phyloP scores from a whole-genome alignment of 2,888 invertebrate species.

The Stenurella melanura region DNA sequence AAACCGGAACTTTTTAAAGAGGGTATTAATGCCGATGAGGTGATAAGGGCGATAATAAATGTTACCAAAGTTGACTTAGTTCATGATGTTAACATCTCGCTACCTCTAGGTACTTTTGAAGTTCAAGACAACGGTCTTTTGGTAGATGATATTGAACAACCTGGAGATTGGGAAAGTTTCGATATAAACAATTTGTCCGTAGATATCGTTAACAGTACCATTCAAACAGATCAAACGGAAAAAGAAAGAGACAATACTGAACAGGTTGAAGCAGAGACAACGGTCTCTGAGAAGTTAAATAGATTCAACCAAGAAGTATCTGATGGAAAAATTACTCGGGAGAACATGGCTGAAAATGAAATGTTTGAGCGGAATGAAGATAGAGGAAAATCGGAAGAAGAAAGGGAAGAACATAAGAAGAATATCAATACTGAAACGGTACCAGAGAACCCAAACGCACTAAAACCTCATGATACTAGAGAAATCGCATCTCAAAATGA shows the following conservation, averaged over 20 bases:
- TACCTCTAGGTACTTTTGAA: neutral
- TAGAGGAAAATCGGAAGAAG: neutral
- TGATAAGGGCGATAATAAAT: slow-evolving; percentile 4
- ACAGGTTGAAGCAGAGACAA: neutral
- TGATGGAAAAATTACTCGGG: neutral
- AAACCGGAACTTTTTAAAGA: neutral
- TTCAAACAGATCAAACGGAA: neutral
- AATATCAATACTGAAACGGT: neutral
- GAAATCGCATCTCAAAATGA: neutral
- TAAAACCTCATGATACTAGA: neutral
- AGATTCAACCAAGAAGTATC: neutral
- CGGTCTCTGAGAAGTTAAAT: neutral
- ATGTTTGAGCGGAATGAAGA: neutral
- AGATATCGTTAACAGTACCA: neutral
- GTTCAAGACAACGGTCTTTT: too few relatives aligned
- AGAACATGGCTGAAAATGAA: neutral
- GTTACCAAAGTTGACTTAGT: neutral
- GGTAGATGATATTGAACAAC: neutral
- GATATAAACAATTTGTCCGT: neutral
- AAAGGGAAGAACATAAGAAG: neutral
- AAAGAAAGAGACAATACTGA: neutral
- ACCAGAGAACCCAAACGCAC: neutral
- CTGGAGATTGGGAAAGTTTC: slow-evolving; percentile 4
- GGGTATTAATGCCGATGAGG: slow-evolving; percentile 2
- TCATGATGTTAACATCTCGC: neutral